Evolutionary conservation across 2,797 vertebrate species (phyloP), one percentile per base, ranked within the genome.

Genomic region (Picus viridis): DNA sequence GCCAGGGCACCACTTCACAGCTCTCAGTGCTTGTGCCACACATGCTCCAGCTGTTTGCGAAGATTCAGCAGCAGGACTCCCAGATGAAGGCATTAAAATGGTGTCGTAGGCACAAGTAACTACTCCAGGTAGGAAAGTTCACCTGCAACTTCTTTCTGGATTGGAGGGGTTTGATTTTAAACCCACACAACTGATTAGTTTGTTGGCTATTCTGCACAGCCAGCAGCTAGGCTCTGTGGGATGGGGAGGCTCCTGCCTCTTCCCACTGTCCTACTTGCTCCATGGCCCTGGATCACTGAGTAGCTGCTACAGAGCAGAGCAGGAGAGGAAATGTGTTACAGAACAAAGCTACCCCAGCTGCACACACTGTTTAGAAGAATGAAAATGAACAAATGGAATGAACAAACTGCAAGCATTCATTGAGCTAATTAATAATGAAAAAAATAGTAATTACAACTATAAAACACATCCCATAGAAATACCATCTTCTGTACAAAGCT

Each of bases 341-440:
- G 82, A 89, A 36, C 34, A 77, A 86, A 83, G 70, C 70, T 51
- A 20, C 22, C 4, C 43, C 71, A 59, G 59, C 56, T 56, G 15
- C 62, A 62, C 5, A 7, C 87, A 71, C 71, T 39, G 29, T 63
- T 78, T 51, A 83, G 67, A 59, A 92, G 32, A 92, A 87, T 57
- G 29, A 83, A 94, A 94, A 92, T 69, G n/a, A 88, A 85, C 24
- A 80, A 72, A 88, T 0, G 58, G 56, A 84, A 93, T n/a, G n/a
- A 91, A 67, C 20, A 73, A 81, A 45, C 16, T 57, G 36, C 30
- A 68, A 69, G 32, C 17, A 29, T 41, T 87, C 69, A 78, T 71
- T 45, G 39, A 88, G 34, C 24, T 54, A 72, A 88, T 63, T 78
- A 92, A 61, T 63, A 90, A 77, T 59, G 89, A 88, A 92, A 84